These are phyloP conservation scores for Lasioglossum villosulum DNA, from an alignment of 2,888 invertebrate genomes.

Conservation along the genomic window DNA sequence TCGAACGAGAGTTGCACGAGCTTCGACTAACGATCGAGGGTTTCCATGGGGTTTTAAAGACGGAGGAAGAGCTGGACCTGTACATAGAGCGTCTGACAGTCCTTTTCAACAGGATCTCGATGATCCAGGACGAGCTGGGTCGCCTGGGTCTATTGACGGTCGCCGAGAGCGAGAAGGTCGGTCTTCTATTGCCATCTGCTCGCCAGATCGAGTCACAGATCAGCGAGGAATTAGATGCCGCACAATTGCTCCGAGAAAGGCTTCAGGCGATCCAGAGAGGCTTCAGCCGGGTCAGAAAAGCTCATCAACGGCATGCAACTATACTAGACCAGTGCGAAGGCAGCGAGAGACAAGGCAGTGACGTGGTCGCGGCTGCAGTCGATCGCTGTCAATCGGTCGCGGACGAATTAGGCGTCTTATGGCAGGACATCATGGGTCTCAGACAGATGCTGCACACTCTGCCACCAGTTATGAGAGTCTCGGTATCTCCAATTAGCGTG, in stretches of 20 bases:
- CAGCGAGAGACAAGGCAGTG: slow-evolving; percentile 90
- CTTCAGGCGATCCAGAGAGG: slow-evolving; percentile 90
- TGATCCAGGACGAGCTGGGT: slow-evolving; percentile 92
- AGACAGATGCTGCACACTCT: slow-evolving; percentile 92
- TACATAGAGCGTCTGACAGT: slow-evolving; percentile 93
- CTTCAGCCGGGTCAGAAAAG: slow-evolving; percentile 88
- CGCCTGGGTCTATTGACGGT: slow-evolving; percentile 91
- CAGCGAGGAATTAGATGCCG: slow-evolving; percentile 91
- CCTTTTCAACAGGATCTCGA: slow-evolving; percentile 90
- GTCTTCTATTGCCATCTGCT: slow-evolving; percentile 89
- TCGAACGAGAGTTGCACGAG: slow-evolving; percentile 92
- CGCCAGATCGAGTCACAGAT: slow-evolving; percentile 90
- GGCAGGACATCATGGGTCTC: slow-evolving; percentile 92
- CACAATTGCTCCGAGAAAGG: slow-evolving; percentile 90
- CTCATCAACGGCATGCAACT: slow-evolving; percentile 86
- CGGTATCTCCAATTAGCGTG: slow-evolving; percentile 91
- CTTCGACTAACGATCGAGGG: slow-evolving; percentile 89
- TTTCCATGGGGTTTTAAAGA: slow-evolving; percentile 92
- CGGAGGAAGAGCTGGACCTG: slow-evolving; percentile 92
- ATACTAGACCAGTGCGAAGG: slow-evolving; percentile 90
- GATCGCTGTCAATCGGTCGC: slow-evolving; percentile 90
- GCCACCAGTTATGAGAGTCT: slow-evolving; percentile 90
- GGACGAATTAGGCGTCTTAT: slow-evolving; percentile 89
- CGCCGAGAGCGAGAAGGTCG: slow-evolving; percentile 91
- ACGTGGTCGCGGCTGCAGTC: slow-evolving; percentile 91